These are phyloP conservation scores for Olivierus martensii DNA, from an alignment of 1,140 invertebrate genomes.

Conservation along the genomic window DNA sequence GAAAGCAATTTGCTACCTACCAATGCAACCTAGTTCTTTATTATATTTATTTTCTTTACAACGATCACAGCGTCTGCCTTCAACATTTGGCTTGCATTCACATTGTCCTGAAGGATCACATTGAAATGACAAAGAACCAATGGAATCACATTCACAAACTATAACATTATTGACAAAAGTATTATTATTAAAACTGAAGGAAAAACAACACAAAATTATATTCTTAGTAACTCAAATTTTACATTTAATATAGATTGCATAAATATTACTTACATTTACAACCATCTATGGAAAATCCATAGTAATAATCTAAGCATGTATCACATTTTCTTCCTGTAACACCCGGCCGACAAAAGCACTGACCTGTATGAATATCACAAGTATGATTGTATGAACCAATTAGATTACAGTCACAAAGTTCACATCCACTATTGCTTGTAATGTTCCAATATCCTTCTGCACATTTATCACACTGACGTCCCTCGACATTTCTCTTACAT, in stretches of 20 bases:
- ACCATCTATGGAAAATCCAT: constrained; percentile 73
- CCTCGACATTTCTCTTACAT: constrained; percentile 81
- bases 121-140: constrained; percentile 69
- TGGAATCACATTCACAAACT: constrained; percentile 71
- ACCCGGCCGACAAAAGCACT: constrained; percentile 72
- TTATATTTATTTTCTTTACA: constrained; percentile 88
- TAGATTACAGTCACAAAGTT: constrained; percentile 68
- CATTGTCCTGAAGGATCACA: constrained; percentile 72
- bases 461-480: constrained; percentile 74
- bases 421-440: constrained; percentile 48
- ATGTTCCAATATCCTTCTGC: constrained; percentile 84
- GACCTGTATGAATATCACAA: constrained; percentile 63
- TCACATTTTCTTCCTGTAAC: constrained; percentile 74
- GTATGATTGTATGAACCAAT: constrained; percentile 69
- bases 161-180: constrained; percentile 80
- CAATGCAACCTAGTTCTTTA: constrained; percentile 61
- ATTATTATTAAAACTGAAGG: too few species aligned
- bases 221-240: too few species aligned
- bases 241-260: too few species aligned
- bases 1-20: too few species aligned
- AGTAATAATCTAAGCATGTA: constrained; percentile 66
- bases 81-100: constrained; percentile 78
- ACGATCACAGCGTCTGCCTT: constrained; percentile 74
- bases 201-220: too few species aligned
- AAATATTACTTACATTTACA: constrained; percentile 40